Evolutionary conservation across 92 coral and sea anemone species (phyloP), one percentile per base, ranked within the genome.

Genomic region (Galaxea fascicularis): DNA sequence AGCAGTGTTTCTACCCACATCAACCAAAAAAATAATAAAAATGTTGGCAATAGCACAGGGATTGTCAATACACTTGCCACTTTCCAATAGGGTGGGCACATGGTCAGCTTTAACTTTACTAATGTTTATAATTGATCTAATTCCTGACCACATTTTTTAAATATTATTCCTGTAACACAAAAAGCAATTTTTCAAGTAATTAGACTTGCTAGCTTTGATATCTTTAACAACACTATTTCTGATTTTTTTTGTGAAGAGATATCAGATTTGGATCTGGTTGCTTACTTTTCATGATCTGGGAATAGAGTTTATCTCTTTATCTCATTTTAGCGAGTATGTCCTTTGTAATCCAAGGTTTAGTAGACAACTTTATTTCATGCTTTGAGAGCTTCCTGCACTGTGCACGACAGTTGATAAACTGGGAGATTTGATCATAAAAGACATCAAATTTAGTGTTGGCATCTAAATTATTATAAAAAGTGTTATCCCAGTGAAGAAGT

Each of bases 291-390:
- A 49, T 9, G 15, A 49, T 15, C 54, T 49, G 54, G 10, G 15
- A 49, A 49, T 49, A 49, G 54, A 8, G n/a, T n/a, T n/a, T n/a
- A n/a, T 64, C 70, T 56, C 70, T 64, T 10, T 64, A 20, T 64
- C 31, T 64, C 18, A 64, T 64, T 20, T 64, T 64, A 22, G 26
- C 31, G 26, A 64, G 70, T 21, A 64, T 64, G 10, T 64, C 70
- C 12, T 64, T 29, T 27, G 91, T 80, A 41, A 87, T 82, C 91
- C 82, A 87, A 57, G 91, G 91, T 64, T 87, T 87, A 28, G 82
- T 54, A 25, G 18, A 44, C 39, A 81, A 68, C 54, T 49, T 49
- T 8, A 49, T 49, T 49, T 49, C 54, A 49, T 15, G 15, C 54
- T 49, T 49, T 49, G 54, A 49, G 15, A 49, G 54, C 54, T 49